Conservation (phyloP, 2,113 vertebrate species). For the Empidonax alnorum region DNA sequence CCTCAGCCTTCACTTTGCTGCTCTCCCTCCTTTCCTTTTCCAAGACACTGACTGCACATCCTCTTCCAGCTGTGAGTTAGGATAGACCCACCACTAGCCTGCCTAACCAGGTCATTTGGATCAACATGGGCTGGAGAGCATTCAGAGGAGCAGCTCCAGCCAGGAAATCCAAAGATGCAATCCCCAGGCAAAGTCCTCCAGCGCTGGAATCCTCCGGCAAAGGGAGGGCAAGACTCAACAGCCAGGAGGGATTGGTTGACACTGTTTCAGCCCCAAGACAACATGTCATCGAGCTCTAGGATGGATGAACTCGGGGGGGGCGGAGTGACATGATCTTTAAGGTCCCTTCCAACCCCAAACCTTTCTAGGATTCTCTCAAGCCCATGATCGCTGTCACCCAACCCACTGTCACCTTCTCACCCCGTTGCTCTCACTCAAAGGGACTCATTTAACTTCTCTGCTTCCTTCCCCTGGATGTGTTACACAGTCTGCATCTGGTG, state of each 20-base stretch:
- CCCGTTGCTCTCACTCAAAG: neutral
- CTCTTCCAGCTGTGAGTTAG: slow-evolving; percentile 29
- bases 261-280: neutral
- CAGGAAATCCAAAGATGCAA: slow-evolving; percentile 15
- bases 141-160: neutral
- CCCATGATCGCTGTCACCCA: neutral
- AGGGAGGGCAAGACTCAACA: neutral
- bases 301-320: neutral
- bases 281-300: neutral
- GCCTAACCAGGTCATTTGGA: slow-evolving; percentile 31
- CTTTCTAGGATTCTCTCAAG: neutral
- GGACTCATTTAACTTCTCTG: neutral
- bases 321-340: neutral
- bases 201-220: neutral
- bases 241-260: neutral
- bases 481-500: neutral
- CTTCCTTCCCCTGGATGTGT: neutral
- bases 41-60: neutral
- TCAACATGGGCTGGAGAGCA: neutral
- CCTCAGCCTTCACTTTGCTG: fast-evolving
- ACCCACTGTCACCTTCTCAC: neutral
- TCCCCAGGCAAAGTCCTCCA: neutral
- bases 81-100: neutral
- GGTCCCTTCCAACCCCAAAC: neutral
- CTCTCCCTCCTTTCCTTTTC: neutral